A percentile compares a stretch with the other conserved stretches of the same genome.
Conservation (phyloP, 2,888 invertebrate genomes). For the Celastrina argiolus region DNA sequence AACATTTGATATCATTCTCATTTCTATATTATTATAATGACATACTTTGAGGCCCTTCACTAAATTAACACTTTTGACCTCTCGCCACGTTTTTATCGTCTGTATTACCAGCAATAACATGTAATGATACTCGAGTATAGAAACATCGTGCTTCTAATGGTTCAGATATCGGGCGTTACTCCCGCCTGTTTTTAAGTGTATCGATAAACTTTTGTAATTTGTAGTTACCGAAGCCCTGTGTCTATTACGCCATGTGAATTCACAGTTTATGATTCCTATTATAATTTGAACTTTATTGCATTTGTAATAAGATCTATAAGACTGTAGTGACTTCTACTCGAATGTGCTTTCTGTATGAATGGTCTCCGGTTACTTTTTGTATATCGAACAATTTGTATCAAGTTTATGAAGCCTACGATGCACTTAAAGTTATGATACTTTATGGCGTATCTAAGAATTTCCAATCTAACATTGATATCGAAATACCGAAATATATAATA, state of each 20-base stretch:
- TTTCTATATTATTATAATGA: not conserved
- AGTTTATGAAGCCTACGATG: conserved; percentile 14
- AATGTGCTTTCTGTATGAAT: not conserved
- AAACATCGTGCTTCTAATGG: conserved; percentile 45
- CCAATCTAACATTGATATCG: not conserved
- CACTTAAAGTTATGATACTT: not conserved
- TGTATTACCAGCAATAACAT: conserved; percentile 55
- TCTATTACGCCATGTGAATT: conserved; percentile 18
- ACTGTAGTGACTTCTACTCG: not conserved
- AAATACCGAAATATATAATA: no score
- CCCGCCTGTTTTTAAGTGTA: conserved; percentile 57
- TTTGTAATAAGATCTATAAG: not conserved
- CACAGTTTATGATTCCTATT: not conserved
- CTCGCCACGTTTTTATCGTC: conserved; percentile 55
- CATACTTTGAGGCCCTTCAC: conserved; percentile 13
- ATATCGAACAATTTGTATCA: conserved; percentile 14
- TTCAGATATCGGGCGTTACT: conserved; percentile 54
- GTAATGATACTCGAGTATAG: conserved; percentile 51
- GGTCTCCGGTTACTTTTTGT: conserved; percentile 11
- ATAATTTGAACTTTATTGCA: not conserved
- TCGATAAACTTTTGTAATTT: conserved; percentile 46
- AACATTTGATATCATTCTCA: not conserved
- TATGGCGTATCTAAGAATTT: not conserved
- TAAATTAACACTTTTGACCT: conserved; percentile 17
- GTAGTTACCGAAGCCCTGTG: conserved; percentile 10